These are phyloP conservation scores for Dasypolia templi DNA, from an alignment of 2,888 invertebrate genomes.

Conservation along the genomic window DNA sequence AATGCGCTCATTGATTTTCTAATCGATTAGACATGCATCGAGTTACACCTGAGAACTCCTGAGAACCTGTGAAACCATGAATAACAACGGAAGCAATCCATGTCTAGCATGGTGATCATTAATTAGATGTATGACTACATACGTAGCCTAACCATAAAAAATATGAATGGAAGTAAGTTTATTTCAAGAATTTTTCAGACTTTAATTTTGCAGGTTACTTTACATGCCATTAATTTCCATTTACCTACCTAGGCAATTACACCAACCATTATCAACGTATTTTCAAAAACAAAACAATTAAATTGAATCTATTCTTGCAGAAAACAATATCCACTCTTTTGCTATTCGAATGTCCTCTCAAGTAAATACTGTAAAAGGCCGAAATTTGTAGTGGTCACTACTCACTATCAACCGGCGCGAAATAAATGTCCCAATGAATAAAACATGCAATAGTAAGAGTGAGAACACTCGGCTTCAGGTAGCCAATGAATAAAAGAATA, in stretches of 20 bases:
- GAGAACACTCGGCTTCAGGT: slow-evolving; percentile 50
- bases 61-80: background rate
- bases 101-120: background rate
- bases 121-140: background rate
- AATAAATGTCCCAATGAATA: slow-evolving; percentile 77
- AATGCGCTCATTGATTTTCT: slow-evolving; percentile 9
- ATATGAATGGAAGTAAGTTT: background rate
- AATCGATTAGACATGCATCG: background rate
- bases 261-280: background rate
- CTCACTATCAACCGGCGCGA: slow-evolving; percentile 35
- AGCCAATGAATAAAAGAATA: slow-evolving; percentile 51
- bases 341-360: slow-evolving; percentile 21
- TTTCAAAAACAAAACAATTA: background rate
- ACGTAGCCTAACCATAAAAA: background rate
- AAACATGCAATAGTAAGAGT: slow-evolving; percentile 83
- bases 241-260: background rate
- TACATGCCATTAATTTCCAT: background rate
- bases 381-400: slow-evolving; percentile 17
- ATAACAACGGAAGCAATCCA: background rate
- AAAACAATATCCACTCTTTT: background rate
- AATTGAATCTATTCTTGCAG: background rate
- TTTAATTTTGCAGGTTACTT: background rate
- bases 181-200: background rate
- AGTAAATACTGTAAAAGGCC: slow-evolving; percentile 34
- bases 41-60: background rate